Base-by-base conservation (phyloP, 1,140 invertebrate genomes). In the Trichogramma pretiosum region DNA sequence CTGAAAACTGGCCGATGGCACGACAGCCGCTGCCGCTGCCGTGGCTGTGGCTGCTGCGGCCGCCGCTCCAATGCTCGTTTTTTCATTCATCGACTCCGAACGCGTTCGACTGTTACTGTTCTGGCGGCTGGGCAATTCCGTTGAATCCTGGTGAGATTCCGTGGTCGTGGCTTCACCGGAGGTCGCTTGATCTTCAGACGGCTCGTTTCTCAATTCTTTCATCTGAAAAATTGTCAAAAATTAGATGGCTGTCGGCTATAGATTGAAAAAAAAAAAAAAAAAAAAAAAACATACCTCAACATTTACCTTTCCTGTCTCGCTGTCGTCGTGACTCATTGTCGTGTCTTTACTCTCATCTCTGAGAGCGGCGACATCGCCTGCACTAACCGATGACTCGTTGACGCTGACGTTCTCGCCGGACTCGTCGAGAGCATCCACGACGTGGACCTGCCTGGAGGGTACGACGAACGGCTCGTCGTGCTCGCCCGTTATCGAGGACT, bases 21-120 rank as follows among this genome's bases (percentile, higher is more conserved):
- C 73, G 36, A 62, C 74, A 73, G 68, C 77, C 38, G 71, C 76
- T 22, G 74, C 75, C 45, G 56, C 77, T 5, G 28, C 55, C 71
- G 72, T 55, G 63, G 72, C 44, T 49, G 60, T 46, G 50, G 57
- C 50, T 39, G 61, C 44, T 59, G 68, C 52, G 59, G 62, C 0
- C 69, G 62, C 16, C 70, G 47, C 53, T 72, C 72, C 3, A n/a
- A n/a, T n/a, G n/a, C n/a, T n/a, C n/a, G n/a, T n/a, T n/a, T n/a
- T n/a, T 68, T 63, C 41, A 75, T 33, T 76, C 21, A 78, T 74
- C 0, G 68, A 72, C 26, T 75, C 70, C 4, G 77, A 78, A 17
- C 66, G 60, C 1, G 68, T 67, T 17, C 66, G 58, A 22, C 67
- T 71, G 13, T 64, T 67, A 22, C 67, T 71, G 13, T 64, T 67